These are phyloP conservation scores for Lysandra coridon DNA, from an alignment of 2,888 invertebrate species.

Conservation along the genomic window DNA sequence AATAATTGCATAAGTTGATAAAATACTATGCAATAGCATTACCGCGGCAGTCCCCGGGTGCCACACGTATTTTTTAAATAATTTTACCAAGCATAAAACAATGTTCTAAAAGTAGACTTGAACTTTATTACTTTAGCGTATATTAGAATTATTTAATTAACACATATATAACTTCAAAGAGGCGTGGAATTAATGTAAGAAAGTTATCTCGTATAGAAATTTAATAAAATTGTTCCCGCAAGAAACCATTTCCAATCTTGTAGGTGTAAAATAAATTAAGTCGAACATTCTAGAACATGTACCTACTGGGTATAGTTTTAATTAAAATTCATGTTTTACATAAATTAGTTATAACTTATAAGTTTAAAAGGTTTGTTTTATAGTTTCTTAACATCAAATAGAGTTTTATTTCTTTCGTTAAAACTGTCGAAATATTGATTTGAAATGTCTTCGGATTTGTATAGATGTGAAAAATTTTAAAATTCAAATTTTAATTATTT, in stretches of 20 bases:
- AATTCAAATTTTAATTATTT: no score
- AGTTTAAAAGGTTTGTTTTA: no score
- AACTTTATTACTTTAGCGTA: background rate
- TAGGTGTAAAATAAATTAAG: constrained; percentile 35
- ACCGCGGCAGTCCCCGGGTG: no score
- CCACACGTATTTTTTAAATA: no score
- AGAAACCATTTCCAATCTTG: constrained; percentile 50
- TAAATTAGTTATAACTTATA: background rate
- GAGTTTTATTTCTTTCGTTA: no score
- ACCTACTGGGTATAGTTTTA: constrained; percentile 15
- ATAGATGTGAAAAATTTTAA: no score
- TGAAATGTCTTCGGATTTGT: no score
- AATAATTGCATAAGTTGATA: no score
- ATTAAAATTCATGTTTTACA: background rate
- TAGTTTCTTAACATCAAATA: no score
- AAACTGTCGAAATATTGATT: no score
- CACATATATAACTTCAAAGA: constrained; percentile 37
- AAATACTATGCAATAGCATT: no score
- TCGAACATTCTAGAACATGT: constrained; percentile 27
- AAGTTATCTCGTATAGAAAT: constrained; percentile 41
- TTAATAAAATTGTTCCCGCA: constrained; percentile 48
- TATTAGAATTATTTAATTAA: constrained; percentile 32
- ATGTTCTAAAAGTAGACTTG: background rate
- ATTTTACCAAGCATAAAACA: background rate
- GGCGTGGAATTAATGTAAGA: constrained; percentile 39